Evolutionary conservation across 53 echinoderm and acorn worm species (phyloP).

Genomic region (Mesocentrotus franciscanus): DNA sequence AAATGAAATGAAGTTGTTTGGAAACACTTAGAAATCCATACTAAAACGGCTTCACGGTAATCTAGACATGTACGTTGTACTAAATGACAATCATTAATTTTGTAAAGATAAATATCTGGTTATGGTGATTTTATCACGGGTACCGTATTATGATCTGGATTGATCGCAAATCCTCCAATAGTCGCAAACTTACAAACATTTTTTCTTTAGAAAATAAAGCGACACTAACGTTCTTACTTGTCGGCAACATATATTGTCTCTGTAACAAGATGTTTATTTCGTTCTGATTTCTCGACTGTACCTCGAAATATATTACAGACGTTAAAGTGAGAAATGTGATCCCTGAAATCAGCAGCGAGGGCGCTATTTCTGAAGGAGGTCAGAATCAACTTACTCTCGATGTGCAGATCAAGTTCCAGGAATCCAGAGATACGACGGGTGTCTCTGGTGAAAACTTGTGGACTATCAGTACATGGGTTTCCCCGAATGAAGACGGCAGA

Average conservation of each 20-base stretch:
- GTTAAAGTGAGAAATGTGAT: conserved; percentile 29
- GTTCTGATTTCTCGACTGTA: background rate
- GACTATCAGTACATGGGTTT: conserved; percentile 80
- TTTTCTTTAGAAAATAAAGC: too few relatives aligned
- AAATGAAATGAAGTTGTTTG: too few relatives aligned
- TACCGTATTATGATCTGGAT: too few relatives aligned
- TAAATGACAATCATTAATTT: too few relatives aligned
- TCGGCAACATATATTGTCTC: background rate
- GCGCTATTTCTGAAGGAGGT: conserved; percentile 31
- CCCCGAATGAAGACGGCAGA: conserved; percentile 77
- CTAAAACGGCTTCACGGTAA: too few relatives aligned
- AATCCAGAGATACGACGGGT: conserved; percentile 72
- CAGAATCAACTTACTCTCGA: conserved; percentile 9
- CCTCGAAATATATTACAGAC: conserved; percentile 7
- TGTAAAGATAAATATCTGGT: too few relatives aligned
- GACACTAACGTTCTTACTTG: background rate
- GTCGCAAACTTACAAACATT: too few relatives aligned
- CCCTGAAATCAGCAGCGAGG: background rate
- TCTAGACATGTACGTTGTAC: too few relatives aligned
- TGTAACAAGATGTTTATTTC: background rate
- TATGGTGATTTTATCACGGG: too few relatives aligned
- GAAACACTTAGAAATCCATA: too few relatives aligned
- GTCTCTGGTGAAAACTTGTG: conserved; percentile 82
- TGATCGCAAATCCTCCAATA: too few relatives aligned
- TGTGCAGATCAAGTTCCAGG: conserved; percentile 67